These are phyloP conservation scores for Coelopa frigida DNA, from an alignment of 1,140 invertebrate species.

Conservation along the genomic window DNA sequence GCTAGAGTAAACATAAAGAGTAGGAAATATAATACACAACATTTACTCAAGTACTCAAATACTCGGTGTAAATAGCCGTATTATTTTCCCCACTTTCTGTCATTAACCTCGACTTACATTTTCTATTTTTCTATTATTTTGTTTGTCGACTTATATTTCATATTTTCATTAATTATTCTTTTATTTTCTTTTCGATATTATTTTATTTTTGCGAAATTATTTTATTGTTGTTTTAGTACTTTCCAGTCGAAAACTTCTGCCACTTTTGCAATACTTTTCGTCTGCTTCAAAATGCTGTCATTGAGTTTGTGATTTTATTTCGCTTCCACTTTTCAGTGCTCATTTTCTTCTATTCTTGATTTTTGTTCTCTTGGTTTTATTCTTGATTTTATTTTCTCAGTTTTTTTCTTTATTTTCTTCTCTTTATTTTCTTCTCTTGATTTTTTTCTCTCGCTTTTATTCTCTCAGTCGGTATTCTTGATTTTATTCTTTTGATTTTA, in stretches of 20 bases:
- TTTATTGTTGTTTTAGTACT: too few relatives aligned
- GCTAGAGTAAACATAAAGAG: too few relatives aligned
- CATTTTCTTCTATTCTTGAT: neutral
- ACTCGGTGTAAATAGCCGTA: too few relatives aligned
- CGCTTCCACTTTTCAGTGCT: neutral
- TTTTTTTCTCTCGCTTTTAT: neutral
- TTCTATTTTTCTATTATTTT: neutral
- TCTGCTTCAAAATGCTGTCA: too few relatives aligned
- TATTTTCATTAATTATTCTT: neutral
- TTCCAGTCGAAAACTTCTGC: too few relatives aligned
- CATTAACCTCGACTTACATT: too few relatives aligned
- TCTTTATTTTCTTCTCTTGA: neutral
- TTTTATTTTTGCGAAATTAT: neutral
- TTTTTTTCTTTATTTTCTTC: neutral
- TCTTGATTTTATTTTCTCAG: neutral
- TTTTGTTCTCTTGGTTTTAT: neutral
- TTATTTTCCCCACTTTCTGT: too few relatives aligned
- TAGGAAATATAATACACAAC: too few relatives aligned
- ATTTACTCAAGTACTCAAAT: too few relatives aligned
- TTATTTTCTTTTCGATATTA: neutral
- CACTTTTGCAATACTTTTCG: too few relatives aligned
- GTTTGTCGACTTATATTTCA: neutral
- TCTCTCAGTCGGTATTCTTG: neutral
- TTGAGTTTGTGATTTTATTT: too few relatives aligned
- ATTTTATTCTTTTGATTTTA: neutral